Evolutionary conservation across 2,113 vertebrate species (phyloP), one percentile per base, ranked within the genome.

Genomic region (Phrynocephalus versicolor): DNA sequence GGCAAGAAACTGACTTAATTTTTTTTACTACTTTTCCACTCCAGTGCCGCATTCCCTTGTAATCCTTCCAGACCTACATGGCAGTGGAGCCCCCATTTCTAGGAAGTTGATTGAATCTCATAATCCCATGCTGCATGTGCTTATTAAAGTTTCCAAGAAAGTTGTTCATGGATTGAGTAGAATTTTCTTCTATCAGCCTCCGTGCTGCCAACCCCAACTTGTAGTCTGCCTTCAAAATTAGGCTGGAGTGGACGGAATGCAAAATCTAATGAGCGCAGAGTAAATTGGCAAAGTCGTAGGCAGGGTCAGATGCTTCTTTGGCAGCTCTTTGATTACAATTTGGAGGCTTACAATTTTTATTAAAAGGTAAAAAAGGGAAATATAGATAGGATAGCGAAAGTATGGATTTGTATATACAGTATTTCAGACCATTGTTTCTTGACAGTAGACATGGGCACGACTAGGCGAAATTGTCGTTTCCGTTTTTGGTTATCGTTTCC

Each of bases 1-100:
- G 98, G 98, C 96, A 96, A 96, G 95, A 92, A 84, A 79, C 89
- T 64, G 23, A 64, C 23, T 9, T 64, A 21, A 9, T 64, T 27
- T 67, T 67, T 30, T 51, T 51, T 51, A 51, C 45, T 51, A 30
- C 25, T 65, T 65, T 65, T 65, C 27, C 12, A 30, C 25, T 25
- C 6, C 64, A 65, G 14, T 3, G 27, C 64, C 64, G 30, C 27
- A 30, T 30, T 65, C 27, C 64, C 27, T 30, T 65, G 2, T 65
- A 51, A 27, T 13, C 18, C 12, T 60, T 19, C 58, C 13, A 19
- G 64, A 13, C 6, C 64, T 27, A 65, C 25, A 65, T 27, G 64
- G 9, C 27, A 30, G 6, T 65, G 23, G 27, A 30, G 64, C 45
- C 45, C 5, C 45, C 45, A 51, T 51, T 51, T 51, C 45, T 51